These are phyloP conservation scores for Pseudocheirus occidentalis DNA, from an alignment of 2,797 vertebrate species.

Conservation along the genomic window DNA sequence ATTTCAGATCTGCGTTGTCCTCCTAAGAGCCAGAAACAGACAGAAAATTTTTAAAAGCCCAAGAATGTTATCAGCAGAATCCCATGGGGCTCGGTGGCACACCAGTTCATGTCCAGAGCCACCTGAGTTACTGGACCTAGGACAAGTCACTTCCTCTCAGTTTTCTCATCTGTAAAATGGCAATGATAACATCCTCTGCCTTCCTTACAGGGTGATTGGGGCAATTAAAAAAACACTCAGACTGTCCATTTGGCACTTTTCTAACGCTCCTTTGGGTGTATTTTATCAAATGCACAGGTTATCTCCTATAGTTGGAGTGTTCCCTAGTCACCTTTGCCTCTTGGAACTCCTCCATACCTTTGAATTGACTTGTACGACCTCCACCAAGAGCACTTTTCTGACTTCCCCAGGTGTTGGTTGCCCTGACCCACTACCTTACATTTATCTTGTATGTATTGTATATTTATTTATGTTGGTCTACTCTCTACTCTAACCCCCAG, in stretches of 20 bases:
- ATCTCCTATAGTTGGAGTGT: not conserved
- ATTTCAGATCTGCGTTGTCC: slow-evolving; percentile 97
- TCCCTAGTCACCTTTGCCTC: not conserved
- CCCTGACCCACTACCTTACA: not conserved
- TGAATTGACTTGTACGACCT: not conserved
- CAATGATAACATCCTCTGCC: not conserved
- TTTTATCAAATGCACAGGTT: not conserved
- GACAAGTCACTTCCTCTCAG: not conserved
- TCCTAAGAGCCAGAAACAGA: slow-evolving; percentile 84
- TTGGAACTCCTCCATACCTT: not conserved
- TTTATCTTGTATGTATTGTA: not conserved
- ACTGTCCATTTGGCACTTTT: not conserved
- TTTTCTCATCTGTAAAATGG: not conserved
- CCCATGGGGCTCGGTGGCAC: not conserved
- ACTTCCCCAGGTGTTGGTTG: not conserved
- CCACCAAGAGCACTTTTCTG: not conserved
- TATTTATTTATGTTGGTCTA: not conserved
- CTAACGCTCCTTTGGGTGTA: not conserved
- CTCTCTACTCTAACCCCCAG: not conserved
- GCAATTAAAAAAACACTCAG: not conserved
- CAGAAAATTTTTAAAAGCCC: not conserved
- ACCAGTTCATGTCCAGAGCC: not conserved
- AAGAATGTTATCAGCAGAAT: not conserved
- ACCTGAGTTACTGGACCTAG: not conserved
- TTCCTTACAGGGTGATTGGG: not conserved